Percentiles rank a stretch among this genome's conserved stretches.
These are phyloP conservation scores for Sinopyrophorus schimmeli DNA, from an alignment of 2,888 invertebrate species.

Conservation along the genomic window DNA sequence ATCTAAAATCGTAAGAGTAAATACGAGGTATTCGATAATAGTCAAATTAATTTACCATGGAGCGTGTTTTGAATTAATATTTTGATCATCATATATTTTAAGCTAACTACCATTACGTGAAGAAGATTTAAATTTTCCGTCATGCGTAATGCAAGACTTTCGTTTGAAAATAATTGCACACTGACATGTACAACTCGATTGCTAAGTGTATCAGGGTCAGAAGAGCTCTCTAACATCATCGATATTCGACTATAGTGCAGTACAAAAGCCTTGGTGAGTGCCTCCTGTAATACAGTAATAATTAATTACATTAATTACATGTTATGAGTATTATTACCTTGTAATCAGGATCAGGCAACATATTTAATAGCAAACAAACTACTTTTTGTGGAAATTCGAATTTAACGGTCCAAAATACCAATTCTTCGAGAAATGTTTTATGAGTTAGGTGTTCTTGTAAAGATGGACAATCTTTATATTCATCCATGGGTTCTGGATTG, in stretches of 20 bases:
- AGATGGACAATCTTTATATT: constrained; percentile 79
- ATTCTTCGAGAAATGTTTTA: constrained; percentile 87
- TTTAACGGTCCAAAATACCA: constrained; percentile 97
- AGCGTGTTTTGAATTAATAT: constrained; percentile 85
- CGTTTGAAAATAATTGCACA: constrained; percentile 94
- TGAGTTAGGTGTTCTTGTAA: constrained; percentile 79
- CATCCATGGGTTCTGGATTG: constrained; percentile 68
- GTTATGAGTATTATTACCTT: constrained; percentile 63
- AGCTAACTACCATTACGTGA: constrained; percentile 89
- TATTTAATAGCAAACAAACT: constrained; percentile 90
- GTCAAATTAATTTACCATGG: constrained; percentile 68
- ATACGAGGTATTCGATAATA: background rate
- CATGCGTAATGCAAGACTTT: constrained; percentile 87
- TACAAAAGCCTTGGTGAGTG: constrained; percentile 91
- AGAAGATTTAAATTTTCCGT: constrained; percentile 86
- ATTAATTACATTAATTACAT: background rate
- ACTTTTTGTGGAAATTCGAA: constrained; percentile 97
- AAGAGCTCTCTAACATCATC: constrained; percentile 82
- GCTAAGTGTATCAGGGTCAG: constrained; percentile 88
- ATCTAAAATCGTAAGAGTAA: constrained; percentile 56
- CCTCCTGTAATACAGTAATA: constrained; percentile 68
- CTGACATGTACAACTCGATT: constrained; percentile 97
- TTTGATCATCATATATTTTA: constrained; percentile 91
- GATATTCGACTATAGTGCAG: constrained; percentile 95
- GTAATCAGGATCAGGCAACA: constrained; percentile 93